Conservation (phyloP, 2,888 invertebrate species). For the Trachelus stipa region DNA sequence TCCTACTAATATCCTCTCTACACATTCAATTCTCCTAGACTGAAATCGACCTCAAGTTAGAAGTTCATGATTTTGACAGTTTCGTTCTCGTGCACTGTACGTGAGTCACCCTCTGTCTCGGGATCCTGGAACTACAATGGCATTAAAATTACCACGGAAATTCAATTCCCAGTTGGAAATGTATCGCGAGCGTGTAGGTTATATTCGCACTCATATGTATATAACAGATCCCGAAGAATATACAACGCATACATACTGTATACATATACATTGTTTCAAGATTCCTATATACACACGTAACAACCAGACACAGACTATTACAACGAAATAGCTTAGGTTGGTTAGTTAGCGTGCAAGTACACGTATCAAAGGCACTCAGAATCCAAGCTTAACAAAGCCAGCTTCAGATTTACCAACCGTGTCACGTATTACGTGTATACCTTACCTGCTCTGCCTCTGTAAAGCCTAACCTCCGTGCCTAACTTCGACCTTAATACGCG, state of each 20-base stretch:
- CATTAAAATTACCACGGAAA: conserved; percentile 64
- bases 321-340: conserved; percentile 62
- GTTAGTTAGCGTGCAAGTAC: conserved; percentile 68
- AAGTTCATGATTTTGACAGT: neutral
- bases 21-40: conserved; percentile 4
- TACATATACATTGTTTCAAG: conserved; percentile 13
- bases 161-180: conserved; percentile 61
- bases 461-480: conserved; percentile 50
- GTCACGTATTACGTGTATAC: conserved; percentile 64
- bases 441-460: conserved; percentile 61
- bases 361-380: conserved; percentile 68
- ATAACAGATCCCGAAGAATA: neutral
- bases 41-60: conserved; percentile 10
- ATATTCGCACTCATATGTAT: conserved; percentile 13
- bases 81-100: conserved; percentile 6
- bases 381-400: conserved; percentile 67
- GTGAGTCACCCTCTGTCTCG: conserved; percentile 51
- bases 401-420: conserved; percentile 64
- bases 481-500: conserved; percentile 61
- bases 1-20: neutral
- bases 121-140: conserved; percentile 50
- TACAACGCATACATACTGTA: neutral
- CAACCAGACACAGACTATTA: conserved; percentile 14
- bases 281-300: conserved; percentile 8
- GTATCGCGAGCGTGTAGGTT: conserved; percentile 48